Base-by-base conservation (phyloP, 2,888 invertebrate genomes). In the Morpho achilles region DNA sequence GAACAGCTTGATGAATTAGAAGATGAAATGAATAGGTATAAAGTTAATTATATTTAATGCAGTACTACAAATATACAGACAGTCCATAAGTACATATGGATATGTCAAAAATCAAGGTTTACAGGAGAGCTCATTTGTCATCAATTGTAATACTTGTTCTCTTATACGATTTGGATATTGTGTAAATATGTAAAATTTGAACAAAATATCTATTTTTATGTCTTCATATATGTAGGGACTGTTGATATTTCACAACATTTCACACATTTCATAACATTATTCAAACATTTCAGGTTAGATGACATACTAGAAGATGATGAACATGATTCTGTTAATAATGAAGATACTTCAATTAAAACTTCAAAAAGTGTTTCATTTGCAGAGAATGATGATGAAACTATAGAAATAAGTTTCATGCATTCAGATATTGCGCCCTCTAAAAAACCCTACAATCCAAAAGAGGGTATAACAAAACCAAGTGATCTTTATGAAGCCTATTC, bases 1-100 rank as follows among this genome's bases (percentile, higher is more conserved):
- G 93, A 93, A 69, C 74, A 80, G 67, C 73, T 88, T 52, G 91
- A 90, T 62, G 87, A 87, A 57, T 69, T 91, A 54, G 91, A 93
- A 77, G 94, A 94, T 82, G 91, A 92, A 75, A 83, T 93, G 69
- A 82, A 91, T 61, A 89, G 91, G 82, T 91, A 56, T 81, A 47
- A 32, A 43, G 8, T 43, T 7, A 2, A 8, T 43, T 43, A 43
- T 9, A 43, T 43, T 43, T 9, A 43, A n/a, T 8, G 3, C 43
- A 9, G n/a, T 9, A 43, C 5, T 43, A 9, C 43, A 9, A 8
- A 7, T 7, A 43, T 43, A 16, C 16, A 16, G 16, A 16, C 16
- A 16, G 16, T 16, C 16, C 16, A 16, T 16, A 16, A 16, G 16
- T 16, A 16, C 16, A 16, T 16, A 16, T 16, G 16, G 16, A 16